Base-by-base conservation (phyloP, 2,797 vertebrate genomes). In the Urophycis tenuis region DNA sequence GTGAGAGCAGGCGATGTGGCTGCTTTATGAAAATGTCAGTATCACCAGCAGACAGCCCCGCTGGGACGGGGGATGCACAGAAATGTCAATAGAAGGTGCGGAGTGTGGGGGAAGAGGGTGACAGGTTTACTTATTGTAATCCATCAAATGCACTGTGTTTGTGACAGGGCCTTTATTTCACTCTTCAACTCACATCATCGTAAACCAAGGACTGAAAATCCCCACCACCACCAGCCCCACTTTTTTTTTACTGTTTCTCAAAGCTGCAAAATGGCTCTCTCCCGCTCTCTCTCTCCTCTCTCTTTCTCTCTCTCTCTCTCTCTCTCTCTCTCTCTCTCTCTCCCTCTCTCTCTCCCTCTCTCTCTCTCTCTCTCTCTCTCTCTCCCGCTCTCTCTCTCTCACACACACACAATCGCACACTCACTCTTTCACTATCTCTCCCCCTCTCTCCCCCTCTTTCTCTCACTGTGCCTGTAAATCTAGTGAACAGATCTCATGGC, bases 91-190 rank as follows among this genome's bases (percentile, higher is more conserved):
- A 67, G 75, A 80, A 14, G 22, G 10, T 19, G 41, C 74, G 25
- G 41, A 75, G 19, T n/a, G n/a, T n/a, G n/a, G n/a, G n/a, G n/a
- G n/a, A n/a, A n/a, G 78, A 71, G 15, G 67, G 0, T 49, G 45
- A 49, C 45, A 30, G 41, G 64, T 53, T 79, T 83, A 77, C 83
- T 84, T 80, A 78, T 77, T 74, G 80, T 77, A 72, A 77, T 31
- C 49, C 70, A 73, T 81, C 45, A 49, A 19, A 77, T 32, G 53
- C 53, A 77, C 32, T 41, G 69, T 33, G 75, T 79, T 84, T 79
- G 25, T 78, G 35, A 25, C 74, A 75, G 75, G 83, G 72, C 83
- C 84, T 81, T 86, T 78, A 49, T 49, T 76, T 75, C 60, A 73
- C 67, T 53, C 45, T 53, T 9, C 49, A 74, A 74, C 25, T 45